Percentiles rank a stretch among this genome's conserved stretches.
These are phyloP conservation scores for Glyphotaelius pellucidus DNA, from an alignment of 2,888 invertebrate species.

Conservation along the genomic window DNA sequence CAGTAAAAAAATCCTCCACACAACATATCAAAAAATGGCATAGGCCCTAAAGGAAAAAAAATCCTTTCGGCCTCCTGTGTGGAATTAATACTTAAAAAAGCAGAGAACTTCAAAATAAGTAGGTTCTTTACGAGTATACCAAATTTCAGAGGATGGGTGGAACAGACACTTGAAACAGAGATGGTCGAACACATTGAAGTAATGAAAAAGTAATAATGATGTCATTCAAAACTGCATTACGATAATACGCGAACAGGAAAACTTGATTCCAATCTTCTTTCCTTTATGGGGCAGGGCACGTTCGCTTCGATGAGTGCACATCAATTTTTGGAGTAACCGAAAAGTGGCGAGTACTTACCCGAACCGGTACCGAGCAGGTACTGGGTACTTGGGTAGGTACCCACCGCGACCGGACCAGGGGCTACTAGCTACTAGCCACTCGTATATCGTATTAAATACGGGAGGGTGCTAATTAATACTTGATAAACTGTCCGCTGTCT, in stretches of 20 bases:
- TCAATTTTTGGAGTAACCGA: conserved; percentile 25
- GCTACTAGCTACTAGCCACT: background rate
- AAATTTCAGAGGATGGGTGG: background rate
- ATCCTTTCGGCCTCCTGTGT: too few species aligned
- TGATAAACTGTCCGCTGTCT: conserved; percentile 57
- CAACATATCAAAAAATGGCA: too few species aligned
- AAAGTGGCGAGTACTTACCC: background rate
- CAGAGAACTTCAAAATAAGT: too few species aligned
- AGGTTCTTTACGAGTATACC: background rate
- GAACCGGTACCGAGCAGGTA: conserved; percentile 4
- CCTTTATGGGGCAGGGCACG: background rate
- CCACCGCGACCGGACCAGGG: background rate
- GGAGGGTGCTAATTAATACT: conserved; percentile 59
- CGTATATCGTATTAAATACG: background rate
- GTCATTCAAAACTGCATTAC: background rate
- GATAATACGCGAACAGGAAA: background rate
- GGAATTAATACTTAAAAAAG: too few species aligned
- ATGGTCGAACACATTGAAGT: background rate
- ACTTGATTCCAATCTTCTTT: background rate
- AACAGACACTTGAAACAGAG: too few species aligned
- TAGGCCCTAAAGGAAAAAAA: too few species aligned
- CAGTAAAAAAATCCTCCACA: too few species aligned
- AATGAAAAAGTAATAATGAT: background rate
- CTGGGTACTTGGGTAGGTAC: background rate
- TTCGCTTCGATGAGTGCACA: background rate